Evolutionary conservation across 2,888 invertebrate species (phyloP), one percentile per base, ranked within the genome.

Genomic region (Malacosoma neustria): DNA sequence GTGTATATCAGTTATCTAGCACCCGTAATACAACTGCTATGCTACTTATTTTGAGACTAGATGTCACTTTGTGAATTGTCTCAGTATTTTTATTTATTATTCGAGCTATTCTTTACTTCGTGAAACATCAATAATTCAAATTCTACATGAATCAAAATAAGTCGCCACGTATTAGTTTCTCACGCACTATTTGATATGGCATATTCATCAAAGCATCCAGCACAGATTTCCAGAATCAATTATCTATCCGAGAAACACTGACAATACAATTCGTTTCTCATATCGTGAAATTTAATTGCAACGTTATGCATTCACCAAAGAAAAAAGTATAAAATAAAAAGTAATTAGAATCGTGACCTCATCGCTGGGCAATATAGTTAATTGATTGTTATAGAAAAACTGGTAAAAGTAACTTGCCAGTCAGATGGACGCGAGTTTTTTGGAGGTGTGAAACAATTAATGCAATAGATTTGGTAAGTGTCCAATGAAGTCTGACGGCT

Each of bases 311-410:
- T 39, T 33, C 22, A 14, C 12, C 12, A 30, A 12, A 11, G 3
- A 22, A 22, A 22, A 33, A 15, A 14, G 12, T 50, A 48, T 39
- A 43, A 43, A 51, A 49, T 46, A 60, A 58, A 63, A 67, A 57
- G 46, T 55, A 51, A 61, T 57, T 61, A 60, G 39, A 65, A 60
- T 60, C 69, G 66, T 69, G 66, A 58, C 52, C 52, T 57, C 49
- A 52, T 48, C 48, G 52, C 46, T 52, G 45, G 56, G 61, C 57
- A 60, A 60, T 58, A 41, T 39, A 54, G 41, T 58, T 68, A 66
- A 69, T 68, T 66, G 66, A 65, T 68, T 61, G 51, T 50, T 52
- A 49, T 56, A 69, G 63, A 57, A 64, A 58, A 57, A 51, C 45
- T 36, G 49, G 41, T 40, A 53, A 53, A 49, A 42, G 42, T 40